Evolutionary conservation across 2,113 vertebrate genomes (phyloP), one percentile per base, ranked within the genome.

Genomic region (Drymodes brunneopygia): DNA sequence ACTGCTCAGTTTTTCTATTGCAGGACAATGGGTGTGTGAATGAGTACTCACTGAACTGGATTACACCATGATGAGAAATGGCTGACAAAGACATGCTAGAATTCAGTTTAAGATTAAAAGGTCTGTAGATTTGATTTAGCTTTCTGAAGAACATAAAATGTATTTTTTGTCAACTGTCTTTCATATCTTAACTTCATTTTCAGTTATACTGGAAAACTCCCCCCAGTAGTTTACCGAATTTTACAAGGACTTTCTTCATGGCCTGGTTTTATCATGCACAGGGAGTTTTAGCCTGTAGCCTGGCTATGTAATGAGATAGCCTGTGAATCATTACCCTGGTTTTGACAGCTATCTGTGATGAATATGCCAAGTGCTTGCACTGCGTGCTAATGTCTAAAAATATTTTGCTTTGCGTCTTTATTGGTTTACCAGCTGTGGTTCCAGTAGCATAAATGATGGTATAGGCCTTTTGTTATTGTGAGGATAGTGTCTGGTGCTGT

Each of bases 301-400:
- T 96, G 96, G 96, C 92, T 96, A 79, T 96, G 71, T 97, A 67
- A 86, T 74, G 69, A 80, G 82, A 73, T 86, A 84, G 93, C n/a
- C n/a, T n/a, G n/a, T n/a, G n/a, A n/a, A n/a, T n/a, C n/a, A n/a
- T n/a, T n/a, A n/a, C n/a, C n/a, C n/a, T n/a, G n/a, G n/a, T n/a
- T n/a, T n/a, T n/a, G n/a, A n/a, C n/a, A n/a, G n/a, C n/a, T 75
- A 4, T 85, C 96, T 93, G 90, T 89, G 92, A 92, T 91, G 82
- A 95, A 81, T 75, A 71, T 85, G 62, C 91, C 61, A 64, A 47
- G 85, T 95, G 86, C 81, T 86, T 88, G 12, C 89, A 74, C 35
- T 44, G 47, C 91, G 93, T 14, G 7, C 64, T 65, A 78, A 74
- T 72, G 45, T 62, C 81, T 78, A 83, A 84, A 88, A 89, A 85